Evolutionary conservation across 2,888 invertebrate genomes (phyloP).

Genomic region (Lumbricus terrestris): DNA sequence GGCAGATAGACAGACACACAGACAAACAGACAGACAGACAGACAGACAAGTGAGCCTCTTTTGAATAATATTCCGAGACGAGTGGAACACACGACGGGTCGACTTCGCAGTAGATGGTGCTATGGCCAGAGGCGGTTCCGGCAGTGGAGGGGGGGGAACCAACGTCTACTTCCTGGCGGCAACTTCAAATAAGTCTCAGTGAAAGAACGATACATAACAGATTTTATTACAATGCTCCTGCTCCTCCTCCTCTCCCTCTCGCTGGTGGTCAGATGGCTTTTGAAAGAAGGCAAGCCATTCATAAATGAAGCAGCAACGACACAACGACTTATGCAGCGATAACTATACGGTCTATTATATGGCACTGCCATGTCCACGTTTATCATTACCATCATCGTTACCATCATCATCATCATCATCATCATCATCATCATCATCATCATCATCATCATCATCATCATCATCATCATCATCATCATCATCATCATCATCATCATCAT

Average conservation of each 20-base stretch:
- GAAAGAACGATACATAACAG: not conserved
- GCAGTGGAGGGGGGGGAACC: not conserved
- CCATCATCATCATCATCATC: not conserved
- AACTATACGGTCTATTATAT: too few species aligned
- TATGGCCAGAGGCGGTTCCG: not conserved
- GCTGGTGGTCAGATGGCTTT: not conserved
- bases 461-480: constrained; percentile 22
- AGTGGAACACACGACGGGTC: too few species aligned
- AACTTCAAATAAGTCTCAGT: not conserved
- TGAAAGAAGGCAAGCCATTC: not conserved
- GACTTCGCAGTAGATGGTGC: too few species aligned
- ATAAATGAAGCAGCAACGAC: not conserved
- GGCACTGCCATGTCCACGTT: not conserved
- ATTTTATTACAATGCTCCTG: not conserved
- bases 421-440: not conserved
- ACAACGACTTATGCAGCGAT: not conserved
- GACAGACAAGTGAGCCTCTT: not conserved
- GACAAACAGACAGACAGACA: not conserved
- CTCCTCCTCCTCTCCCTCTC: too few species aligned
- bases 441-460: constrained; percentile 22
- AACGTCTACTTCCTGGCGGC: not conserved
- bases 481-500: constrained; percentile 22
- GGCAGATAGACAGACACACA: too few species aligned
- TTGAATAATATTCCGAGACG: too few species aligned
- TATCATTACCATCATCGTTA: not conserved